These are phyloP conservation scores for Gymnothorax reevesii DNA, from an alignment of 2,797 vertebrate species.

Conservation along the genomic window DNA sequence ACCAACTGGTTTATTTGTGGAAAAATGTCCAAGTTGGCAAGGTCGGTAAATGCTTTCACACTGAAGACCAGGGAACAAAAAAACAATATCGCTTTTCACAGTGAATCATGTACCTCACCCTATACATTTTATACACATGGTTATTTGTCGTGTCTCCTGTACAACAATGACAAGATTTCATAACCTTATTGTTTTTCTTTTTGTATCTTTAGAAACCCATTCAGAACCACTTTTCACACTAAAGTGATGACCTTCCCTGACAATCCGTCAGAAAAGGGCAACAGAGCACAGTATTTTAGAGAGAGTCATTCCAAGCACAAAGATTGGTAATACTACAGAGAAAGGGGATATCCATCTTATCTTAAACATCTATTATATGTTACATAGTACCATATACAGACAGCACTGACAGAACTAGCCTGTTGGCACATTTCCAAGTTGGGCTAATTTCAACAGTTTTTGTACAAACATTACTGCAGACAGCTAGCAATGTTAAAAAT, in stretches of 20 bases:
- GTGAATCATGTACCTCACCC: neutral
- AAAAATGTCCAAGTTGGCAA: slow-evolving; percentile 9
- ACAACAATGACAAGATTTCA: neutral
- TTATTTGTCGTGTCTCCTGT: neutral
- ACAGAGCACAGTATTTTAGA: neutral
- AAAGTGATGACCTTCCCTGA: neutral
- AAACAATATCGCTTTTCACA: neutral
- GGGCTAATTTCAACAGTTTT: no score
- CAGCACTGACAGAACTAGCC: no score
- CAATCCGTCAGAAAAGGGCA: no score
- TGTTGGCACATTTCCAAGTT: no score
- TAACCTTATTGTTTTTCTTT: neutral
- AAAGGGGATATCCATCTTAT: no score
- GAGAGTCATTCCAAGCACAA: no score
- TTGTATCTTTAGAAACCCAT: neutral
- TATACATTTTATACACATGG: neutral
- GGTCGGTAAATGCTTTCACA: slow-evolving; percentile 25
- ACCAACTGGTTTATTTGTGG: slow-evolving; percentile 38
- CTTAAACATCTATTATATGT: no score
- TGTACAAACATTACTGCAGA: no score
- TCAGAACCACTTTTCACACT: neutral
- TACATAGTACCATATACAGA: no score
- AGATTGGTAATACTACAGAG: no score
- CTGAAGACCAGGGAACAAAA: neutral
- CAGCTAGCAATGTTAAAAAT: no score